These are phyloP conservation scores for Nematolebias whitei DNA, from an alignment of 2,113 vertebrate species.

Conservation along the genomic window DNA sequence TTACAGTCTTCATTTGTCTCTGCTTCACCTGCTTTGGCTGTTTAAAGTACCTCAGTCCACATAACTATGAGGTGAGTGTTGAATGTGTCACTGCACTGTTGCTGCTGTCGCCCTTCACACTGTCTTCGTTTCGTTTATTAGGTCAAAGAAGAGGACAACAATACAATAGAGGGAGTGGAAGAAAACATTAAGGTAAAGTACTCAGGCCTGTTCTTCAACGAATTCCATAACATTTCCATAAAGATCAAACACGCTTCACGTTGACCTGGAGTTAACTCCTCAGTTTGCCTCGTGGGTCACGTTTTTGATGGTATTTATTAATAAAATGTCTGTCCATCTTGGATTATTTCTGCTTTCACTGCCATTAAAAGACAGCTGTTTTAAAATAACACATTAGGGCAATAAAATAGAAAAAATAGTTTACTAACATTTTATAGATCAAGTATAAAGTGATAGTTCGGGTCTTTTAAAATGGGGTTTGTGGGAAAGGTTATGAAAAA, in stretches of 20 bases:
- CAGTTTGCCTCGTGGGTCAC: slow-evolving; percentile 9
- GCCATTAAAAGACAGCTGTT: neutral
- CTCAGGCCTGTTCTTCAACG: slow-evolving; percentile 20
- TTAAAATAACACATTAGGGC: neutral
- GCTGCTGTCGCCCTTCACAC: neutral
- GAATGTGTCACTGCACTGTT: neutral
- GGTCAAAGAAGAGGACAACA: slow-evolving; percentile 70
- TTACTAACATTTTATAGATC: too few species aligned
- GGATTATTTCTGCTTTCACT: neutral
- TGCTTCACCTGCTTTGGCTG: slow-evolving; percentile 88
- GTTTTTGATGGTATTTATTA: slow-evolving; percentile 12
- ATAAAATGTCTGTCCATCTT: slow-evolving; percentile 8
- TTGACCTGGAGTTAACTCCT: neutral
- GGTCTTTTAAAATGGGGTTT: too few species aligned
- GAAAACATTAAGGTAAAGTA: slow-evolving; percentile 56
- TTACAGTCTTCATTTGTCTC: slow-evolving; percentile 85
- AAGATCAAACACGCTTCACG: neutral
- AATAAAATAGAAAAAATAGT: neutral
- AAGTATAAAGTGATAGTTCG: too few species aligned
- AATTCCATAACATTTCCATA: neutral
- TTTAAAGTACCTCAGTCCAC: slow-evolving; percentile 90
- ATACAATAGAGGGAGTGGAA: slow-evolving; percentile 40
- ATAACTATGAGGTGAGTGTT: slow-evolving; percentile 86
- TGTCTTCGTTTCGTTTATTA: slow-evolving; percentile 26
- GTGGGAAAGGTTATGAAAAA: too few species aligned